Evolutionary conservation across 2,888 invertebrate species (phyloP).

Genomic region (Athetis lepigone): DNA sequence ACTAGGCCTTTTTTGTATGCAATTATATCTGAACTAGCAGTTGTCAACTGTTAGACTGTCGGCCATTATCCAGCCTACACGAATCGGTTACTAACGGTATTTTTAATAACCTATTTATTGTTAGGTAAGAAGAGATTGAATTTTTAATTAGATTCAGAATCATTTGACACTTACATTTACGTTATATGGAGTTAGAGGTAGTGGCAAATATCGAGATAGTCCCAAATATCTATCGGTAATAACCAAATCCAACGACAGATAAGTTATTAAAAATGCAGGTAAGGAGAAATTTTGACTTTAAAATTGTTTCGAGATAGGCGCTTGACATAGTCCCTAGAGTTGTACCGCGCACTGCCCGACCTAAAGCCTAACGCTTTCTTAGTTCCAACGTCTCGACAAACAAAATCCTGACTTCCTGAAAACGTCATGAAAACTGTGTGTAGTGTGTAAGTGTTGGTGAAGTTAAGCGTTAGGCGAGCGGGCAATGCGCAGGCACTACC

Average conservation of each 20-base stretch:
- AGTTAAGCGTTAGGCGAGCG: constrained; percentile 59
- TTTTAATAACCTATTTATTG: no score
- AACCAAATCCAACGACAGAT: no score
- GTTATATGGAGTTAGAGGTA: no score
- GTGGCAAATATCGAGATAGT: no score
- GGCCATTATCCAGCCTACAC: not conserved
- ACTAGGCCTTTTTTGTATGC: not conserved
- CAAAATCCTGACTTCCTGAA: constrained; percentile 13
- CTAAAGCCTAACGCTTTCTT: constrained; percentile 6
- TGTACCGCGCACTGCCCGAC: constrained; percentile 54
- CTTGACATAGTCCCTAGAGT: constrained; percentile 35
- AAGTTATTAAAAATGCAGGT: no score
- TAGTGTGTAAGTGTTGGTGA: constrained; percentile 42
- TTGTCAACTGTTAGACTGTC: not conserved
- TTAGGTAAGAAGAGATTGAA: no score
- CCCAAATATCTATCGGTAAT: no score
- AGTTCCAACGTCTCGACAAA: not conserved
- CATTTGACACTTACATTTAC: no score
- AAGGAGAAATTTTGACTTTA: no score
- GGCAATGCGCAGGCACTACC: constrained; percentile 62
- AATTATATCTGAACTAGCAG: not conserved
- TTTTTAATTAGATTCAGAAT: no score
- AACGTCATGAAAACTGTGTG: constrained; percentile 10
- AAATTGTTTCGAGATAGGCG: not conserved
- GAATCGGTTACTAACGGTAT: not conserved